phyloP scores from a whole-genome alignment of 2,888 invertebrate species.

The Nematopogon swammerdamellus region DNA sequence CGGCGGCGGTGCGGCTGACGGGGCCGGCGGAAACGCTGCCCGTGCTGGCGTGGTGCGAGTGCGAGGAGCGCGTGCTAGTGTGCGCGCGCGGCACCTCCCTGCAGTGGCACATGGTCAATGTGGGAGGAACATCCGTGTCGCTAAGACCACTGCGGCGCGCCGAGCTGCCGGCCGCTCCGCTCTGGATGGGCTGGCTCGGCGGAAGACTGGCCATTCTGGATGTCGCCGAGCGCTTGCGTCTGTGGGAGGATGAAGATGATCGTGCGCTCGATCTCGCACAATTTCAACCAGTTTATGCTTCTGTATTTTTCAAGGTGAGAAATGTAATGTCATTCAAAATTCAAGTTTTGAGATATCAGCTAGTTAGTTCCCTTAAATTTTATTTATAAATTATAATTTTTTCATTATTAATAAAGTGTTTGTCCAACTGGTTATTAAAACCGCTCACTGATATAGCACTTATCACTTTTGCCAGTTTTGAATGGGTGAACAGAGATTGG shows the following conservation, averaged over 20 bases:
- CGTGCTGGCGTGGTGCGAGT: constrained; percentile 79
- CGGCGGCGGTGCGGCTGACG: constrained; percentile 58
- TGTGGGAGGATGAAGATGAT: constrained; percentile 88
- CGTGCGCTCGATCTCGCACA: constrained; percentile 78
- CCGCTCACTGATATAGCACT: too few species aligned
- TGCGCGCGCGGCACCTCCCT: constrained; percentile 82
- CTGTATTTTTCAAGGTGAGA: constrained; percentile 81
- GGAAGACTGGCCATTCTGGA: constrained; percentile 86
- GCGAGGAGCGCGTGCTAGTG: constrained; percentile 78
- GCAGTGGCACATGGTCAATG: constrained; percentile 76
- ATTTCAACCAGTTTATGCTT: constrained; percentile 81
- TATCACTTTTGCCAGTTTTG: too few species aligned
- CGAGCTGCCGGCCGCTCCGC: constrained; percentile 59
- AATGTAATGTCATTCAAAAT: constrained; percentile 23
- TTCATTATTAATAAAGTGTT: background rate
- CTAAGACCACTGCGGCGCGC: constrained; percentile 64
- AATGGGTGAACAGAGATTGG: too few species aligned
- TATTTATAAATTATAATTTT: background rate
- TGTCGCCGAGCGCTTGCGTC: constrained; percentile 77
- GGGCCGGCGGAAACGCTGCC: constrained; percentile 79
- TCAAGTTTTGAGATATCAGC: background rate
- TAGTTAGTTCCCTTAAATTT: background rate
- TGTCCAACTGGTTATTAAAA: too few species aligned
- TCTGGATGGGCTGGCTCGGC: constrained; percentile 71
- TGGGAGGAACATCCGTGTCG: constrained; percentile 39